Conservation (phyloP, 2,797 vertebrate species). For the Smutsia temminckii region DNA sequence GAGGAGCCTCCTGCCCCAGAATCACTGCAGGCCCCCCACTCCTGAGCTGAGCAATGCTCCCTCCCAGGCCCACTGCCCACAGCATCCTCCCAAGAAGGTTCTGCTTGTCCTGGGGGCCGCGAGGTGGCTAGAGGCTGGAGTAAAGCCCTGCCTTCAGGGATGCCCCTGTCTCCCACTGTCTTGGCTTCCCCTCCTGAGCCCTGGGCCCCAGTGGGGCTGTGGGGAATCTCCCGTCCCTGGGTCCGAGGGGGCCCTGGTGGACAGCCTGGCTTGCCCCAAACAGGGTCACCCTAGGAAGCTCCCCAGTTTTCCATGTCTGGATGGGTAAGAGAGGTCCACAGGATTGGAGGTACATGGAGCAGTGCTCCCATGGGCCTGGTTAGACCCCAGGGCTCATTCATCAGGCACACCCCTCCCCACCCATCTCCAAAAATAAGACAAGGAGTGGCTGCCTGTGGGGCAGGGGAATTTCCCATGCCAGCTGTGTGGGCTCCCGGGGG, state of each 20-base stretch:
- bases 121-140: too few species aligned
- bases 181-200: background rate
- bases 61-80: background rate
- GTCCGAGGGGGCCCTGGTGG: fast-evolving
- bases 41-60: background rate
- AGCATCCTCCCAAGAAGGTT: background rate
- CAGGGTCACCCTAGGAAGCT: background rate
- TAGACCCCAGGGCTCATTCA: background rate
- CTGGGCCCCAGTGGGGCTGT: background rate
- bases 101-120: background rate
- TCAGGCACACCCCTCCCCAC: fast-evolving
- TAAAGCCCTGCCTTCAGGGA: fast-evolving
- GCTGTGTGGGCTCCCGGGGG: background rate
- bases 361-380: background rate
- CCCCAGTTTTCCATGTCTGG: background rate
- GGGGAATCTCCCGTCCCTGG: fast-evolving
- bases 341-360: background rate
- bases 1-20: background rate
- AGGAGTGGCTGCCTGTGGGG: fast-evolving
- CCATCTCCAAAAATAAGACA: background rate
- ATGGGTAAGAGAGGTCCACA: fast-evolving
- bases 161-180: fast-evolving
- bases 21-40: background rate
- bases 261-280: background rate
- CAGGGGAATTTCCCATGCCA: background rate